Conservation (phyloP, 2,113 vertebrate genomes). For the Nesoenas mayeri region DNA sequence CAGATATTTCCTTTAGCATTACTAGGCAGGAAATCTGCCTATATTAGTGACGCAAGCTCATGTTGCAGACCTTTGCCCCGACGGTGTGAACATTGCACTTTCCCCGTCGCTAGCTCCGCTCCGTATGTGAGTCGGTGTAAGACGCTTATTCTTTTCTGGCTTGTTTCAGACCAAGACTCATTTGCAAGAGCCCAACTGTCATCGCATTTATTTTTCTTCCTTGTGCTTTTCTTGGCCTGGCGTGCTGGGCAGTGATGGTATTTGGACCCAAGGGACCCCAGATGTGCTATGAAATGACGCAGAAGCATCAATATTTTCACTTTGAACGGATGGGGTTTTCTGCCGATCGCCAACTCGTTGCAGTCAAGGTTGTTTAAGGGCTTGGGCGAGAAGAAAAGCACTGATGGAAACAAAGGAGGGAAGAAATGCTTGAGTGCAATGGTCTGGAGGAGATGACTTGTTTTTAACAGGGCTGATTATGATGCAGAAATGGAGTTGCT, state of each 20-base stretch:
- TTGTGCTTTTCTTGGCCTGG: conserved; percentile 1
- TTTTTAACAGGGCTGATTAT: background rate
- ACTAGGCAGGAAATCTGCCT: conserved; percentile 30
- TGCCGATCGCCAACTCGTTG: background rate
- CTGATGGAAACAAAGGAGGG: background rate
- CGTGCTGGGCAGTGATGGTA: background rate
- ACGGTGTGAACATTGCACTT: background rate
- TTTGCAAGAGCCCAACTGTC: conserved; percentile 34
- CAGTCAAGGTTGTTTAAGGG: conserved; percentile 17
- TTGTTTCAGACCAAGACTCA: conserved; percentile 9
- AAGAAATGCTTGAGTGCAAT: background rate
- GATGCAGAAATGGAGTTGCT: background rate
- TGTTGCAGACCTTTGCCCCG: conserved; percentile 41
- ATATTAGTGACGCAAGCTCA: background rate
- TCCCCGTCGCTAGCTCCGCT: rapidly evolving
- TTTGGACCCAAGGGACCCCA: background rate
- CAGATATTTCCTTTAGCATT: background rate
- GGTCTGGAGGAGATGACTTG: background rate
- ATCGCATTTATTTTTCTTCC: conserved; percentile 52
- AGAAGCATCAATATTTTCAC: background rate
- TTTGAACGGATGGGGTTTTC: background rate
- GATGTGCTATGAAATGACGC: background rate
- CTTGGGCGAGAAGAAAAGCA: background rate
- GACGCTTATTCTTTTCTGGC: conserved; percentile 3
- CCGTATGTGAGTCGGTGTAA: rapidly evolving